Base-by-base conservation (phyloP, 2,113 vertebrate genomes). In the Bubalus kerabau region DNA sequence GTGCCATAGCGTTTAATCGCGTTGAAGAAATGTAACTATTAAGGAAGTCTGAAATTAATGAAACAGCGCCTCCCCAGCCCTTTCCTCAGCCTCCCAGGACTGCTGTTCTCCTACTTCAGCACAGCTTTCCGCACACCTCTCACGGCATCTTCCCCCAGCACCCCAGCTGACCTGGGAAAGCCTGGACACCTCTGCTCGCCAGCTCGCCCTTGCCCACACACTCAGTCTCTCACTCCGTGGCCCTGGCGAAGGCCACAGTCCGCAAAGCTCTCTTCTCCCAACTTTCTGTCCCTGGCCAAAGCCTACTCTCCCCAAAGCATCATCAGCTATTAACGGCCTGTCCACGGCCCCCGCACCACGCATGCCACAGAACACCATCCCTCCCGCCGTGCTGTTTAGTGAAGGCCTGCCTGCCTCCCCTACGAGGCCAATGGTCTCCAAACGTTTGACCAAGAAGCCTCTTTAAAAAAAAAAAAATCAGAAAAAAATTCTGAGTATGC, bases 301-400 rank as follows among this genome's bases (percentile, higher is more conserved):
- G 21, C 21, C 50, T 43, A 5, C 14, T 11, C 60, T 15, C 23
- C 26, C 3, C 0, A 3, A 4, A 71, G 30, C 16, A 26, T 6
- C n/a, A 10, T 6, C n/a, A 10, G 81, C 81, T 24, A 8, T 2
- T 3, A 5, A n/a, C 11, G 17, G 76, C 40, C 48, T 48, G 16
- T 8, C 40, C 16, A 15, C 7, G 5, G 8, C 43, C 48, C 48
- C 48, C 5, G 30, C 6, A 1, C 30, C 46, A 5, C 3, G 15
- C 21, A 12, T 50, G 16, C 23, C 14, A 26, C 14, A 46, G 36
- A 4, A 5, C 36, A 30, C 62, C 6, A n/a, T 9, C 0, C 36
- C 21, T 21, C 57, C 40, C 1, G 2, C 40, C 16, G 7, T 1
- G 13, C 36, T 7, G 3, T 6, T 48, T 24, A 36, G 16, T 48